Percentiles rank a stretch among this genome's conserved stretches.
Evolutionary conservation across 1,140 invertebrate species (phyloP).

Genomic region (Drosophila navojoa): DNA sequence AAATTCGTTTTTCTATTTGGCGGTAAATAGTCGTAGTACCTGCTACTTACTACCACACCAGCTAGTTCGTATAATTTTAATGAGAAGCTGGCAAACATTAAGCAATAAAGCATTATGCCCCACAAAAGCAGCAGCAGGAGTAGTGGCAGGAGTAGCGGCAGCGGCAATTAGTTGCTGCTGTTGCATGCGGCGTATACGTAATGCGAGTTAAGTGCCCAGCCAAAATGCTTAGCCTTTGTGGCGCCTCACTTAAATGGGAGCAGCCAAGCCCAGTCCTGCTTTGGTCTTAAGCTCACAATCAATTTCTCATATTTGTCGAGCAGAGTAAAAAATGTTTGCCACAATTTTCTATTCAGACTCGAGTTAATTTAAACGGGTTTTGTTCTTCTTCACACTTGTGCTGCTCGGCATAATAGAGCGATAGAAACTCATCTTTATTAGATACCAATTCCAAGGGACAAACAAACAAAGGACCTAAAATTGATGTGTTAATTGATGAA

Average conservation of each 20-base stretch:
- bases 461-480: slow-evolving; percentile 37
- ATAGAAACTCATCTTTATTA: slow-evolving; percentile 33
- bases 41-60: slow-evolving; percentile 14
- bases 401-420: slow-evolving; percentile 7
- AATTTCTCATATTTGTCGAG: too few species aligned
- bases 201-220: slow-evolving; percentile 25
- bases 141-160: neutral
- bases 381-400: slow-evolving; percentile 8
- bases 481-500: slow-evolving; percentile 68
- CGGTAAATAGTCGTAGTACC: slow-evolving; percentile 38
- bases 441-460: slow-evolving; percentile 31
- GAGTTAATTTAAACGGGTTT: slow-evolving; percentile 1
- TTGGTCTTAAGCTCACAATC: too few species aligned
- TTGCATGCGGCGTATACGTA: slow-evolving; percentile 35
- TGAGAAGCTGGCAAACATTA: slow-evolving; percentile 40
- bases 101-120: slow-evolving; percentile 34
- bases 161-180: slow-evolving; percentile 37
- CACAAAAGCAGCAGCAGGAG: slow-evolving; percentile 31
- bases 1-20: slow-evolving; percentile 52
- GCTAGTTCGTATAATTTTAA: slow-evolving; percentile 37
- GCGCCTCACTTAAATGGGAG: slow-evolving; percentile 13
- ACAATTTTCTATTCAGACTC: neutral
- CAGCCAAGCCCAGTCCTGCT: neutral
- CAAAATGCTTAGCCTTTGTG: slow-evolving; percentile 10
- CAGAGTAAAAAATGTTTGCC: neutral